A percentile compares a stretch with the other conserved stretches of the same genome.
Evolutionary conservation across 2,888 invertebrate genomes (phyloP).

Genomic region (Pyrgus malvae): DNA sequence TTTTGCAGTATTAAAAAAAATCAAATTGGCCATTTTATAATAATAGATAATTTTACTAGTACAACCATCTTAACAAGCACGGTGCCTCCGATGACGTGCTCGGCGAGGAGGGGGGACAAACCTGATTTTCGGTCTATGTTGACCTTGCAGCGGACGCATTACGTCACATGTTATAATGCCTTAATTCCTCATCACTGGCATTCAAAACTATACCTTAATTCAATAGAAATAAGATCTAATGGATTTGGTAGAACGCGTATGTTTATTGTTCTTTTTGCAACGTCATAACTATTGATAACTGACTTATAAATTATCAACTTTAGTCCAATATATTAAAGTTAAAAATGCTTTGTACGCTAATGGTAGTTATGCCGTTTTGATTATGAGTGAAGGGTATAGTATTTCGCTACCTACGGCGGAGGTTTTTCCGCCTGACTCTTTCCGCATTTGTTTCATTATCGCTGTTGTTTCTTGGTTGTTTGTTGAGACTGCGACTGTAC

Average conservation of each 20-base stretch:
- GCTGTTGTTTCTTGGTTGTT: constrained; percentile 41
- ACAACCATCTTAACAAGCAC: constrained; percentile 36
- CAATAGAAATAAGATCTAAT: not conserved
- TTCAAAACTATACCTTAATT: constrained; percentile 32
- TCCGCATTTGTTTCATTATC: constrained; percentile 61
- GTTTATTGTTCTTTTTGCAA: not conserved
- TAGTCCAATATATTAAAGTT: not conserved
- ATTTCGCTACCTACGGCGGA: constrained; percentile 44
- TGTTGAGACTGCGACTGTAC: constrained; percentile 24
- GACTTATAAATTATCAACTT: not conserved
- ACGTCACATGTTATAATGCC: constrained; percentile 73
- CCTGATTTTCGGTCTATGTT: constrained; percentile 80
- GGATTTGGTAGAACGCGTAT: not conserved
- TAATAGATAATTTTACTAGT: not conserved
- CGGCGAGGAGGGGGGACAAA: constrained; percentile 53
- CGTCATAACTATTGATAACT: not conserved
- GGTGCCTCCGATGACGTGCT: constrained; percentile 60
- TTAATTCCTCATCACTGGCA: constrained; percentile 46
- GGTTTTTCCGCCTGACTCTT: constrained; percentile 75
- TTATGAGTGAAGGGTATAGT: not conserved
- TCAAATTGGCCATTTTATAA: not conserved
- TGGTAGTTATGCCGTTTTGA: not conserved
- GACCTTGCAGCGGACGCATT: constrained; percentile 75
- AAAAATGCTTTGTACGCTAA: not conserved
- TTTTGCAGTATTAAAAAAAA: too few species aligned